Conservation (phyloP, 1,140 invertebrate genomes). For the Cotesia vestalis region DNA sequence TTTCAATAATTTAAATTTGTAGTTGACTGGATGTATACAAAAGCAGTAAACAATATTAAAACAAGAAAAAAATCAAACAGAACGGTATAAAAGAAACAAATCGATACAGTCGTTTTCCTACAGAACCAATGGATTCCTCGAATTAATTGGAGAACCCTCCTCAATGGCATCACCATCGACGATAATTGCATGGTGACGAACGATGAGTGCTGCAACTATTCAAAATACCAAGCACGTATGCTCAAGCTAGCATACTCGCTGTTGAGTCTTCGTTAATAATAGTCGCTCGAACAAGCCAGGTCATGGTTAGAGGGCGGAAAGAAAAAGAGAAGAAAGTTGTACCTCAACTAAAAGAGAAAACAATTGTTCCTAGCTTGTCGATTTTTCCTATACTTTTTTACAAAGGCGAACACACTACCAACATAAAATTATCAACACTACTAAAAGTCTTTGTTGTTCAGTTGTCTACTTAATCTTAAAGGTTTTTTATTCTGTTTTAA, state of each 20-base stretch:
- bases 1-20: too few relatives aligned
- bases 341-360: constrained; percentile 17
- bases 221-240: constrained; percentile 34
- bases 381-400: background rate
- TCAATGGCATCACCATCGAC: constrained; percentile 32
- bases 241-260: constrained; percentile 13
- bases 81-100: background rate
- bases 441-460: background rate
- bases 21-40: background rate
- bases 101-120: constrained; percentile 14
- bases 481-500: too few relatives aligned
- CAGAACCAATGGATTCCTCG: constrained; percentile 28
- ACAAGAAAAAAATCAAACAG: too few relatives aligned
- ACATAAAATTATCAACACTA: constrained; percentile 15
- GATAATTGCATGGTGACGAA: constrained; percentile 35
- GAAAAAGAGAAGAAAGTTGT: background rate
- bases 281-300: constrained; percentile 31
- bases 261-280: constrained; percentile 36
- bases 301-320: constrained; percentile 12
- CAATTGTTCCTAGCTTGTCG: constrained; percentile 8
- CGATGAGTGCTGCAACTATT: constrained; percentile 34
- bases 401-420: background rate
- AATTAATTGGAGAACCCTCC: constrained; percentile 33
- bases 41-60: background rate
- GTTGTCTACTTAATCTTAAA: background rate